Percentiles rank a stretch among this genome's conserved stretches.
These are phyloP conservation scores for Drosophila villosipedis DNA, from an alignment of 2,888 invertebrate species.

Conservation along the genomic window DNA sequence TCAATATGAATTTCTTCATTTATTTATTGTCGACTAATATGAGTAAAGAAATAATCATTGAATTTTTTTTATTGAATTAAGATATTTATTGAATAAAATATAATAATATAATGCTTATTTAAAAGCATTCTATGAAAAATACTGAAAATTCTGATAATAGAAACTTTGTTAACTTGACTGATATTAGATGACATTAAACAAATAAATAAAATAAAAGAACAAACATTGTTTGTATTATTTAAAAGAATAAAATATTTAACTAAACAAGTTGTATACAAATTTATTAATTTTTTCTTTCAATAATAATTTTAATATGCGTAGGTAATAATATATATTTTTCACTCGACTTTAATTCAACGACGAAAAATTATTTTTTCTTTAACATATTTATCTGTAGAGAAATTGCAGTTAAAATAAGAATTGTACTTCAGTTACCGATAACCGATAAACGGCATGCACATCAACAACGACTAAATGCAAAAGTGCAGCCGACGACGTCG, in stretches of 20 bases:
- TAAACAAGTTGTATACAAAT: background rate
- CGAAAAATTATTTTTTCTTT: background rate
- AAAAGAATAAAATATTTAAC: background rate
- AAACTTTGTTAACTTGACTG: background rate
- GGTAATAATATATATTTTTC: too few relatives aligned
- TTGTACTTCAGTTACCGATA: background rate
- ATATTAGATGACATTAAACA: background rate
- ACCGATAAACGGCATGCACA: background rate
- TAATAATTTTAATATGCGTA: background rate
- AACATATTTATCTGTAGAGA: background rate
- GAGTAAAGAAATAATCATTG: too few relatives aligned
- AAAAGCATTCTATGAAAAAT: background rate
- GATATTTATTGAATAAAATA: background rate
- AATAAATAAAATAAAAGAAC: background rate
- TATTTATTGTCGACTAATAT: background rate
- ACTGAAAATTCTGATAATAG: background rate
- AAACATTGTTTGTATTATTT: background rate
- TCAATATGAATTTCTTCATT: background rate
- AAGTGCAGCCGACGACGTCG: constrained; percentile 15
- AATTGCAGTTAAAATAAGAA: background rate
- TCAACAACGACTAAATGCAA: constrained; percentile 7
- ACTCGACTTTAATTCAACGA: background rate
- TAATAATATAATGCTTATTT: background rate
- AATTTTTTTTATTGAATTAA: too few relatives aligned
- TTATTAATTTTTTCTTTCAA: background rate